These are phyloP conservation scores for Pogonocichla stellata DNA, from an alignment of 2,113 vertebrate genomes.

Conservation along the genomic window DNA sequence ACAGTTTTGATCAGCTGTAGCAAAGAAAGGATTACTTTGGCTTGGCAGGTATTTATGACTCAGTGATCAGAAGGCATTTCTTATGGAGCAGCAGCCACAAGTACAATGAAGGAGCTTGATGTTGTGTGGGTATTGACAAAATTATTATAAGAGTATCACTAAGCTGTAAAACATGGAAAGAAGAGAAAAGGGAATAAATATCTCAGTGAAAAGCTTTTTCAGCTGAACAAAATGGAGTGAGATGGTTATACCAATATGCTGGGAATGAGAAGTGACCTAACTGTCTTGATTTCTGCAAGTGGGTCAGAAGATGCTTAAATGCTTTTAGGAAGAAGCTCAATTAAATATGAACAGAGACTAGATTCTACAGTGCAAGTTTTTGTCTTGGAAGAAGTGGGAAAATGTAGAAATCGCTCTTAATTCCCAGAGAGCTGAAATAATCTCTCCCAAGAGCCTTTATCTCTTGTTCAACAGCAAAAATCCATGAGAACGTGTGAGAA, in stretches of 20 bases:
- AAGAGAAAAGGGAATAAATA: not conserved
- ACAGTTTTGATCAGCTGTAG: not conserved
- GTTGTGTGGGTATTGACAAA: not conserved
- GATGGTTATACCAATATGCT: not conserved
- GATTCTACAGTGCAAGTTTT: not conserved
- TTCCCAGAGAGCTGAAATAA: not conserved
- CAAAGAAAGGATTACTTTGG: not conserved
- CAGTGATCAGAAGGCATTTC: not conserved
- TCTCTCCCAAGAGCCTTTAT: not conserved
- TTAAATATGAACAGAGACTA: not conserved
- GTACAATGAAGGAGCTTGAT: not conserved
- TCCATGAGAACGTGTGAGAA: not conserved
- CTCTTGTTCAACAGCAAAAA: not conserved
- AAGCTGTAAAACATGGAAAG: not conserved
- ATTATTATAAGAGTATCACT: not conserved
- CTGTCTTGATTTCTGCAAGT: not conserved
- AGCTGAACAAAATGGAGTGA: not conserved
- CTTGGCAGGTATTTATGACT: not conserved
- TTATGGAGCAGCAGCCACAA: not conserved
- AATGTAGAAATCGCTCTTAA: not conserved
- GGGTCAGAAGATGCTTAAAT: not conserved
- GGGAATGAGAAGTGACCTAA: not conserved
- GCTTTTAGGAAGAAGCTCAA: not conserved
- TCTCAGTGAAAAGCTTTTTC: not conserved
- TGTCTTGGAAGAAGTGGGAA: not conserved